Conservation (phyloP, 2,888 invertebrate species). For the Invenusta paracnida region DNA sequence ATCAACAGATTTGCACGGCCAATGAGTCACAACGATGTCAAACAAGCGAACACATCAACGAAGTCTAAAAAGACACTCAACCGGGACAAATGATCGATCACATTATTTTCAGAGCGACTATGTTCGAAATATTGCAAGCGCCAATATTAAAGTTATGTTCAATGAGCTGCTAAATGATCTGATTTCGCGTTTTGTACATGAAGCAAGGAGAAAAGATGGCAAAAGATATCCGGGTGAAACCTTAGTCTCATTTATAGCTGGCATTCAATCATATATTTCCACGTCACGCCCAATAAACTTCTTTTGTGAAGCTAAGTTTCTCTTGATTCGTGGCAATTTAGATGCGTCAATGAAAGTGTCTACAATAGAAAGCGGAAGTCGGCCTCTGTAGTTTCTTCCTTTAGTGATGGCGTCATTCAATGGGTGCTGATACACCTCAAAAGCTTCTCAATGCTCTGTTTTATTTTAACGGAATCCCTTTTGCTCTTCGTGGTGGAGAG, state of each 20-base stretch:
- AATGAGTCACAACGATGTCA: conserved; percentile 19
- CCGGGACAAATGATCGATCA: conserved; percentile 13
- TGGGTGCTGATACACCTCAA: conserved; percentile 1
- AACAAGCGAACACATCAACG: conserved; percentile 13
- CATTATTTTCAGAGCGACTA: neutral
- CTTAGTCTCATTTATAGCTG: neutral
- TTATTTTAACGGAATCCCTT: conserved; percentile 1
- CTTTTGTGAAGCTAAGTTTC: conserved; percentile 8
- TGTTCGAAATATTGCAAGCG: conserved; percentile 22
- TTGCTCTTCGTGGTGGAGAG: conserved; percentile 12
- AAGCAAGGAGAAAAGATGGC: conserved; percentile 1
- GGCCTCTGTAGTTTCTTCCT: neutral
- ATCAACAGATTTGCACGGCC: conserved; percentile 2
- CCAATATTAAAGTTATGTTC: neutral
- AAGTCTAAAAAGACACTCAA: conserved; percentile 23
- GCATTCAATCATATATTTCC: conserved; percentile 21
- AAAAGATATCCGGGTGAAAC: neutral
- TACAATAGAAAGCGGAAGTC: neutral
- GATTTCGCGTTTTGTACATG: conserved; percentile 8
- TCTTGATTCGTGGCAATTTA: conserved; percentile 5
- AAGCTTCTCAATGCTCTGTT: conserved; percentile 24
- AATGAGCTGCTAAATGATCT: conserved; percentile 13
- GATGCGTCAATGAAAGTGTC: conserved; percentile 7
- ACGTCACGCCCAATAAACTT: neutral
- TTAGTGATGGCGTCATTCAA: conserved; percentile 21